Evolutionary conservation across 2,888 invertebrate species (phyloP).

Genomic region (Pheosia gnoma): DNA sequence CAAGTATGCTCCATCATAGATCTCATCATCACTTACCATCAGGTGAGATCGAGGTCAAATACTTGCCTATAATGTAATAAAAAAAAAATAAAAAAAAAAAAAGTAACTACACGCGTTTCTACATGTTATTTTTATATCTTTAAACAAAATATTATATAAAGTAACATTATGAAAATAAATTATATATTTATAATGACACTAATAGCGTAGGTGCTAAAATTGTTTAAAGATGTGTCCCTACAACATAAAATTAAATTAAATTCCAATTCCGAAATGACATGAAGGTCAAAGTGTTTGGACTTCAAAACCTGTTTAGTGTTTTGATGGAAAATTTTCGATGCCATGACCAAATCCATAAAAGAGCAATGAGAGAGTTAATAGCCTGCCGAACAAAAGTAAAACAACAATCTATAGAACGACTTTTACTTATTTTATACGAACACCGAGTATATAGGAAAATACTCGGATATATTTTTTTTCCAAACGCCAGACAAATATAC

Average conservation of each 20-base stretch:
- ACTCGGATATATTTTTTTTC: no score
- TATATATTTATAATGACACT: background rate
- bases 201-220: background rate
- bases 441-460: no score
- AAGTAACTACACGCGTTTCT: no score
- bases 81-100: no score
- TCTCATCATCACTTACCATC: no score
- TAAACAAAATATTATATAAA: background rate
- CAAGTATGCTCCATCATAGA: no score
- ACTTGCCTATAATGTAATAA: no score
- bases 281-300: conserved; percentile 28
- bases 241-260: background rate
- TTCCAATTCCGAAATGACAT: background rate
- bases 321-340: conserved; percentile 21
- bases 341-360: background rate
- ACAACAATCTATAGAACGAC: background rate
- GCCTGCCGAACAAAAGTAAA: background rate
- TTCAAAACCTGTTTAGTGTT: conserved; percentile 33
- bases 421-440: background rate
- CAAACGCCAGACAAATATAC: no score
- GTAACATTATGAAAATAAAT: conserved; percentile 4
- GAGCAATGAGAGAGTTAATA: background rate
- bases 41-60: no score
- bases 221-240: background rate
- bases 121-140: no score